Base-by-base conservation (phyloP, 2,797 vertebrate species). In the Phaenicophaeus curvirostris region DNA sequence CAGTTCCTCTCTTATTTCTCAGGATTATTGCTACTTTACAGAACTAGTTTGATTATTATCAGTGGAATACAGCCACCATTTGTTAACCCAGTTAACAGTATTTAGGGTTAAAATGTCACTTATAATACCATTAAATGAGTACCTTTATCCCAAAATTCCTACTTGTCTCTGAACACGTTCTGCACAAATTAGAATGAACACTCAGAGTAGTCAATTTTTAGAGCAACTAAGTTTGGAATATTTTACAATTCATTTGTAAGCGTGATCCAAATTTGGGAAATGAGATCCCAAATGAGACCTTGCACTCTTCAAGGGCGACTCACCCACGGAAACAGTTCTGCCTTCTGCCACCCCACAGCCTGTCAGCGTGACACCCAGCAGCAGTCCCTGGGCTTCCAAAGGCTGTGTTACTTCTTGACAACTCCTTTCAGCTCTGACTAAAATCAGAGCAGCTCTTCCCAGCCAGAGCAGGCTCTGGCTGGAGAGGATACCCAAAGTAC, bases 371-470 rank as follows among this genome's bases (percentile, higher is more conserved):
- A 75, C 67, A 35, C 15, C 42, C 79, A 8, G 11, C 33, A 39
- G 83, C 71, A 21, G 51, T 53, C 62, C 65, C 65, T 20, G 73
- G 2, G 13, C 74, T 68, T 67, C 28, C 13, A 1, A 69, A 48
- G 41, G 67, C 27, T 23, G n/a, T 6, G 0, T 14, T 16, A 2
- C 8, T 23, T 48, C 88, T 23, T 7, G 41, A 11, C 16, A 21
- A 14, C 46, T 65, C 53, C 46, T 90, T 88, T 99, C 98, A 99
- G 94, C 98, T 99, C 97, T 99, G 99, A 65, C 97, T 97, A 79
- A 99, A 99, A 94, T 99, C 99, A 0, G 98, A 98, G 71, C 99
- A 99, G 95, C 98, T 98, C 95, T 99, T 99, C 91, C 98, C 97
- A 0, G 97, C 95, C 5, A 98, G 57, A 23, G 98, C 98, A 39